Evolutionary conservation across 2,113 vertebrate genomes (phyloP).

Genomic region (Aegithalos caudatus): DNA sequence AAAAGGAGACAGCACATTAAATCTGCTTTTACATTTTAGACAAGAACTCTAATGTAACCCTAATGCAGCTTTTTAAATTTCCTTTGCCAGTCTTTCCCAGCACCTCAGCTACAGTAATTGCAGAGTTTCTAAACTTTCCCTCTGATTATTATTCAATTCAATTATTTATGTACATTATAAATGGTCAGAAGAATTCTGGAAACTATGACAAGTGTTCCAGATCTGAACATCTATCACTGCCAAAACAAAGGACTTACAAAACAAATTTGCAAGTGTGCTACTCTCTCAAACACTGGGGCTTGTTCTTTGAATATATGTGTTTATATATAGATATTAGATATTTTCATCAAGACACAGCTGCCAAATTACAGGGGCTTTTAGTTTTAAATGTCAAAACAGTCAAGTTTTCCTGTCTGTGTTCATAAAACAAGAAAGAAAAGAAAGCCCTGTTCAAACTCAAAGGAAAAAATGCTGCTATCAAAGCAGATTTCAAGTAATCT

Average conservation of each 20-base stretch:
- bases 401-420: background rate
- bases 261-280: background rate
- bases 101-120: conserved; percentile 14
- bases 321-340: conserved; percentile 38
- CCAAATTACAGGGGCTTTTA: conserved; percentile 41
- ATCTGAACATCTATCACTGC: conserved; percentile 10
- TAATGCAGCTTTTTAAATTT: background rate
- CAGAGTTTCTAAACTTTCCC: conserved; percentile 34
- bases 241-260: conserved; percentile 19
- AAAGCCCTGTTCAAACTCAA: conserved; percentile 1
- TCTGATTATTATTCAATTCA: conserved; percentile 39
- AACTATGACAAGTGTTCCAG: conserved; percentile 32
- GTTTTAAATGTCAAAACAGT: conserved; percentile 52
- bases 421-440: background rate
- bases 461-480: background rate
- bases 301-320: background rate
- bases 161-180: conserved; percentile 55
- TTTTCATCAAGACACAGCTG: conserved; percentile 25
- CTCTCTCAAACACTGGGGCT: background rate
- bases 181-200: conserved; percentile 1
- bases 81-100: background rate
- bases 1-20: background rate
- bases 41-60: background rate
- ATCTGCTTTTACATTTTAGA: background rate
- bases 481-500: background rate